Conservation (phyloP, 37 sponge, comb jelly and placozoan genomes). For the Dysidea cf. avara region DNA sequence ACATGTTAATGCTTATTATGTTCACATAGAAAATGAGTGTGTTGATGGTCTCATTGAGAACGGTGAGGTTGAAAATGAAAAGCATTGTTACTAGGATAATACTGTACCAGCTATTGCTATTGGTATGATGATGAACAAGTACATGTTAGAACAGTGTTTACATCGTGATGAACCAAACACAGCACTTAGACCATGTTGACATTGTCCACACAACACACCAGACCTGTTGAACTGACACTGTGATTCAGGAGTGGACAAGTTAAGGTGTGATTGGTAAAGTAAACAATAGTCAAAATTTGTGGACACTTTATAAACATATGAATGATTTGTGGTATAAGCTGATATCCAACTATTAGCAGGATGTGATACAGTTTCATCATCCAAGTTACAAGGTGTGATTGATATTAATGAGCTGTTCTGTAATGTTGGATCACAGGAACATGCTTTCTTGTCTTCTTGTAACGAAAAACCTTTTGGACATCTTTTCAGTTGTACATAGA, state of each 20-base stretch:
- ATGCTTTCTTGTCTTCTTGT: not conserved
- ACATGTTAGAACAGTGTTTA: slow-evolving; percentile 15
- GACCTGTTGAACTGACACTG: slow-evolving; percentile 15
- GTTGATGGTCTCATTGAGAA: slow-evolving; percentile 37
- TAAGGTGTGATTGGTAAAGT: not conserved
- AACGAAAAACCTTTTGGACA: slow-evolving; percentile 5
- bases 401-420: not conserved
- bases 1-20: slow-evolving; percentile 2
- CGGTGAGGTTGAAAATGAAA: slow-evolving; percentile 27
- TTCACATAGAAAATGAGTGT: slow-evolving; percentile 47
- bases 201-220: slow-evolving; percentile 44
- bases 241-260: slow-evolving; percentile 2
- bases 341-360: no score
- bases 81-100: slow-evolving; percentile 24
- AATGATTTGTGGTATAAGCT: no score
- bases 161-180: slow-evolving; percentile 23
- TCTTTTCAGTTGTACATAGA: not conserved
- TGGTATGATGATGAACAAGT: slow-evolving; percentile 19
- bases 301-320: no score
- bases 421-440: not conserved
- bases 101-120: slow-evolving; percentile 12
- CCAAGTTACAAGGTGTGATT: no score
- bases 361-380: no score
- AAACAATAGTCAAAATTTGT: slow-evolving; percentile 18
- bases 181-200: slow-evolving; percentile 9